These are phyloP conservation scores for Rhabditoides inermis DNA, from an alignment of 2,888 invertebrate genomes.

Conservation along the genomic window DNA sequence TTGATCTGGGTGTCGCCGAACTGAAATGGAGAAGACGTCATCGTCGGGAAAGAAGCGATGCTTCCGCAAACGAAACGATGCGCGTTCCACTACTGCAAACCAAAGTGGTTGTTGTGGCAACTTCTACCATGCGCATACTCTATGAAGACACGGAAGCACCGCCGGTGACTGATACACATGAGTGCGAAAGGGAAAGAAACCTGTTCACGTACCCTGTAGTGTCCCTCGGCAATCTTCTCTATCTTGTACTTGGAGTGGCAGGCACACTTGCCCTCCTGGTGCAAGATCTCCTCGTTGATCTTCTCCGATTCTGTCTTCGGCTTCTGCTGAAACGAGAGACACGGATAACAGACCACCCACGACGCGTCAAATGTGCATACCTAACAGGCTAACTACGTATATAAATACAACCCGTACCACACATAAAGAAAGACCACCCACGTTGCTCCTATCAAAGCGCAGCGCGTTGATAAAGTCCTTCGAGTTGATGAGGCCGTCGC, in stretches of 20 bases:
- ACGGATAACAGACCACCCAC: too few relatives aligned
- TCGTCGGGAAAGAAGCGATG: background rate
- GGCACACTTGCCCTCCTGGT: constrained; percentile 90
- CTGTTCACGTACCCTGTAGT: constrained; percentile 75
- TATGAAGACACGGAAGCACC: background rate
- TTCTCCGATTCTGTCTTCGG: constrained; percentile 81
- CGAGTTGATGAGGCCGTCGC: constrained; percentile 92
- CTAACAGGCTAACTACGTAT: too few relatives aligned
- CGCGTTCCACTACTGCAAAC: too few relatives aligned
- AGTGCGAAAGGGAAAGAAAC: background rate
- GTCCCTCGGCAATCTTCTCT: constrained; percentile 98
- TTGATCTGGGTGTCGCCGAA: constrained; percentile 98
- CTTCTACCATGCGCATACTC: too few relatives aligned
- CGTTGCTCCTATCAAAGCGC: constrained; percentile 22
- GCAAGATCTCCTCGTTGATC: constrained; percentile 94
- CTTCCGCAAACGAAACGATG: too few relatives aligned
- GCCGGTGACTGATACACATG: too few relatives aligned
- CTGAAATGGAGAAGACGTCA: constrained; percentile 58
- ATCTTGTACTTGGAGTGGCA: constrained; percentile 95
- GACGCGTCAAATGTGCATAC: too few relatives aligned
- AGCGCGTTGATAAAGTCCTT: constrained; percentile 96
- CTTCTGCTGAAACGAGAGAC: constrained; percentile 29
- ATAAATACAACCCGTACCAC: too few relatives aligned
- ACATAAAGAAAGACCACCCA: too few relatives aligned
- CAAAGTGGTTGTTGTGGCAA: too few relatives aligned